phyloP scores from a whole-genome alignment of 2,888 invertebrate genomes.

The Dromius quadrimaculatus region DNA sequence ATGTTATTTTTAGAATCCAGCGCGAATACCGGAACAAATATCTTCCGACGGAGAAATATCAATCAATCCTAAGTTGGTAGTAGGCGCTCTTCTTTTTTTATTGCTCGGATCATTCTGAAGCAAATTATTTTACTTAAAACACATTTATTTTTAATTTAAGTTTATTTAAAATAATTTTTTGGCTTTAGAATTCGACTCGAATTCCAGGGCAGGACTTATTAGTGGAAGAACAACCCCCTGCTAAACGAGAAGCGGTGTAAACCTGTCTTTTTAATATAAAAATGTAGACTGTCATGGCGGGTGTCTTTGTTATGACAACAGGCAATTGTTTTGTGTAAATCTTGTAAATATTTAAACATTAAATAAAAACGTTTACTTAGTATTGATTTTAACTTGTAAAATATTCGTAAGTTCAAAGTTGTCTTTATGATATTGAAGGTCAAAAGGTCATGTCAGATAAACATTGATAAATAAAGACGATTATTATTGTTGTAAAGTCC shows the following conservation, averaged over 20 bases:
- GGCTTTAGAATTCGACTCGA: conserved; percentile 75
- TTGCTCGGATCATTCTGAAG: too few species aligned
- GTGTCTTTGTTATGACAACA: conserved; percentile 9
- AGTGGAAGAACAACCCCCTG: conserved; percentile 59
- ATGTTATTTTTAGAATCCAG: conserved; percentile 8
- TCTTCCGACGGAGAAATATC: too few species aligned
- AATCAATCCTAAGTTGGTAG: too few species aligned
- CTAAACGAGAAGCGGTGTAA: conserved; percentile 35
- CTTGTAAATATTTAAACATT: conserved; percentile 13
- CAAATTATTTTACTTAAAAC: too few species aligned
- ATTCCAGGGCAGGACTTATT: conserved; percentile 68
- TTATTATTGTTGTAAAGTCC: conserved; percentile 33
- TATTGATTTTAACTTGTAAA: conserved; percentile 42
- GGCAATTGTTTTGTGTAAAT: conserved; percentile 7
- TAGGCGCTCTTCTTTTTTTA: too few species aligned
- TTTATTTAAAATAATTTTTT: conserved; percentile 53
- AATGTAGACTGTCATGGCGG: conserved; percentile 42
- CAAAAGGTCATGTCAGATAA: conserved; percentile 45
- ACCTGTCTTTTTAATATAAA: conserved; percentile 18
- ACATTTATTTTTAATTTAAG: too few species aligned
- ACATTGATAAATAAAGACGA: conserved; percentile 34
- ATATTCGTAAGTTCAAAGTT: conserved; percentile 32
- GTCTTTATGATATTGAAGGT: conserved; percentile 32
- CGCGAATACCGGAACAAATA: too few species aligned
- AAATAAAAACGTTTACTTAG: conserved; percentile 8